phyloP scores from a whole-genome alignment of 2,797 vertebrate genomes.

The Molossus molossus region DNA sequence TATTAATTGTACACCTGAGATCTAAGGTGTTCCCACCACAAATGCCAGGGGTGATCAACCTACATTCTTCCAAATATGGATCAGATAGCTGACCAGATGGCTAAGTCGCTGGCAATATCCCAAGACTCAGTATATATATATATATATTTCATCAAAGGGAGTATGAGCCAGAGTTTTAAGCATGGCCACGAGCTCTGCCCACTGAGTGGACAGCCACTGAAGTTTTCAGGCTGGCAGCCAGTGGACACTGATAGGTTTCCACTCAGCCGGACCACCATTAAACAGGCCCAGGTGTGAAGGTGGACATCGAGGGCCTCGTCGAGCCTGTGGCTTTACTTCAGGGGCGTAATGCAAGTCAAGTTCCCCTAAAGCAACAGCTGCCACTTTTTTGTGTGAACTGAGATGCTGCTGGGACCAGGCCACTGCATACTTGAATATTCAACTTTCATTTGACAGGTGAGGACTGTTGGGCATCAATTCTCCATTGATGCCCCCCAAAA shows the following conservation, averaged over 20 bases:
- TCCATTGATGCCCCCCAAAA: neutral
- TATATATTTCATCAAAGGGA: neutral
- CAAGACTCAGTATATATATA: neutral
- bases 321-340: neutral
- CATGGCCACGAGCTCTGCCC: neutral
- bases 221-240: neutral
- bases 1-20: neutral
- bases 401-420: neutral
- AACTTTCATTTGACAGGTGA: constrained; percentile 12
- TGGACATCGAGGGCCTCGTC: neutral
- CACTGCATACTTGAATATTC: neutral
- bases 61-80: neutral
- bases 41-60: neutral
- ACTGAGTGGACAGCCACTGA: neutral
- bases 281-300: neutral
- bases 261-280: neutral
- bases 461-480: no score
- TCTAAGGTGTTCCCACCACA: neutral
- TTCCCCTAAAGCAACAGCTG: neutral
- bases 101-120: neutral
- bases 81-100: neutral
- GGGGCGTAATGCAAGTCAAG: neutral
- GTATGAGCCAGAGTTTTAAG: neutral
- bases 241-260: neutral
- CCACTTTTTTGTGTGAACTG: neutral